Percentiles rank a stretch among this genome's conserved stretches.
These are phyloP conservation scores for Scleropages formosus DNA, from an alignment of 2,797 vertebrate species.

Conservation along the genomic window DNA sequence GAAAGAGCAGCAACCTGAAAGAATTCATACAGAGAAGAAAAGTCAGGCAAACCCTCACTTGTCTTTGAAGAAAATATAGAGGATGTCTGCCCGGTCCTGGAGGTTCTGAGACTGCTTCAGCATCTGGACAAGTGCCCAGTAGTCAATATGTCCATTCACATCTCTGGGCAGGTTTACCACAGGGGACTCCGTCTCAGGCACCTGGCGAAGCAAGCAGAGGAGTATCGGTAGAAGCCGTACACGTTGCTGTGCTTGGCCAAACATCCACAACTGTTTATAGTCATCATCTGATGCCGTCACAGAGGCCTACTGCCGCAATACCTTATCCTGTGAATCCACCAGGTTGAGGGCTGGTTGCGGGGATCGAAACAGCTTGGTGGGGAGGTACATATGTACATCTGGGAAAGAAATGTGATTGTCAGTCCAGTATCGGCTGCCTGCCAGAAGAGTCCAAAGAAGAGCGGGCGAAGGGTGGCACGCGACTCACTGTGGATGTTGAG, in stretches of 20 bases:
- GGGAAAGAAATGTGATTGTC: constrained; percentile 37
- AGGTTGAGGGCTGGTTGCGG: constrained; percentile 75
- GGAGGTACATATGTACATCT: constrained; percentile 90
- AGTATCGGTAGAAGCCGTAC: too few species aligned
- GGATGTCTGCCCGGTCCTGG: constrained; percentile 89
- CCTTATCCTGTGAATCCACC: constrained; percentile 37
- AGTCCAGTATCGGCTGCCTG: neutral
- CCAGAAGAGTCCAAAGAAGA: neutral
- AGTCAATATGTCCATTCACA: constrained; percentile 77
- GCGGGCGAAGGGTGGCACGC: neutral
- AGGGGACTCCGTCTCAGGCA: too few species aligned
- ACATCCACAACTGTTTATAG: too few species aligned
- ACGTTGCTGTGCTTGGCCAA: too few species aligned
- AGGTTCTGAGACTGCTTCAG: constrained; percentile 78
- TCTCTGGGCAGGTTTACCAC: too few species aligned
- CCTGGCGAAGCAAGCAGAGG: too few species aligned
- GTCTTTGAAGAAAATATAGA: constrained; percentile 84
- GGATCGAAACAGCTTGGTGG: constrained; percentile 81
- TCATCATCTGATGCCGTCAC: too few species aligned
- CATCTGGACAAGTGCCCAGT: constrained; percentile 71
- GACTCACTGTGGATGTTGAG: constrained; percentile 85
- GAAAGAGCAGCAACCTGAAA: too few species aligned
- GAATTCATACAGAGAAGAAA: too few species aligned
- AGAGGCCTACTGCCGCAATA: too few species aligned
- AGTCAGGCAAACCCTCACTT: too few species aligned